phyloP scores from a whole-genome alignment of 1,140 invertebrate species.

The Potamilus streckersoni region DNA sequence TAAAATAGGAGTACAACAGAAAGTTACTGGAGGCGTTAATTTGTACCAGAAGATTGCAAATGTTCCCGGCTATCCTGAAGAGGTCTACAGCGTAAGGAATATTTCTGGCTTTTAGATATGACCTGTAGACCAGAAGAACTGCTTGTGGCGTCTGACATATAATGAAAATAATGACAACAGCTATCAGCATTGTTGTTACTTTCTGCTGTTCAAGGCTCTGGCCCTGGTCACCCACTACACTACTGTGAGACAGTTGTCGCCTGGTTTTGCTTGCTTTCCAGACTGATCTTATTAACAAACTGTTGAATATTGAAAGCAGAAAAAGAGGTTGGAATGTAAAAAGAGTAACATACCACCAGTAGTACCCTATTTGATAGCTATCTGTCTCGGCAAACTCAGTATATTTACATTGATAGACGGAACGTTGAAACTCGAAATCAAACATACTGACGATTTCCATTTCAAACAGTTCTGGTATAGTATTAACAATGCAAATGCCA shows the following conservation, averaged over 20 bases:
- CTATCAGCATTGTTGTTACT: constrained; percentile 81
- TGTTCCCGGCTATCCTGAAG: constrained; percentile 75
- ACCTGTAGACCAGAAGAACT: constrained; percentile 51
- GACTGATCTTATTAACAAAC: constrained; percentile 77
- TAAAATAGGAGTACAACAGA: constrained; percentile 82
- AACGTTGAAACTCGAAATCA: constrained; percentile 42
- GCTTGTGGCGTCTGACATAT: constrained; percentile 80
- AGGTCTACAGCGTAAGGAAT: constrained; percentile 45
- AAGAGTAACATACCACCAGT: constrained; percentile 76
- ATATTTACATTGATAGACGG: constrained; percentile 19
- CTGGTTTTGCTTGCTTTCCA: constrained; percentile 72
- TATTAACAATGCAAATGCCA: constrained; percentile 42
- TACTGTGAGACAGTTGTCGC: constrained; percentile 70
- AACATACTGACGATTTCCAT: constrained; percentile 33
- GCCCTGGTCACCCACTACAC: constrained; percentile 34
- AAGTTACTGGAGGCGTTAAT: constrained; percentile 82
- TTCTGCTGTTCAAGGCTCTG: constrained; percentile 61
- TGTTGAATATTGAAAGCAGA: constrained; percentile 79
- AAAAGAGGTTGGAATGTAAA: constrained; percentile 78
- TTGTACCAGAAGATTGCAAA: constrained; percentile 79
- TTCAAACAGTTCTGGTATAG: constrained; percentile 54
- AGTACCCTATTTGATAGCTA: constrained; percentile 75
- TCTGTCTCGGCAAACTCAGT: constrained; percentile 66
- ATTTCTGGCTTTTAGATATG: constrained; percentile 35
- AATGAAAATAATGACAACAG: constrained; percentile 80